Conservation (phyloP, 1,140 invertebrate genomes). For the Platyscapa corneri region DNA sequence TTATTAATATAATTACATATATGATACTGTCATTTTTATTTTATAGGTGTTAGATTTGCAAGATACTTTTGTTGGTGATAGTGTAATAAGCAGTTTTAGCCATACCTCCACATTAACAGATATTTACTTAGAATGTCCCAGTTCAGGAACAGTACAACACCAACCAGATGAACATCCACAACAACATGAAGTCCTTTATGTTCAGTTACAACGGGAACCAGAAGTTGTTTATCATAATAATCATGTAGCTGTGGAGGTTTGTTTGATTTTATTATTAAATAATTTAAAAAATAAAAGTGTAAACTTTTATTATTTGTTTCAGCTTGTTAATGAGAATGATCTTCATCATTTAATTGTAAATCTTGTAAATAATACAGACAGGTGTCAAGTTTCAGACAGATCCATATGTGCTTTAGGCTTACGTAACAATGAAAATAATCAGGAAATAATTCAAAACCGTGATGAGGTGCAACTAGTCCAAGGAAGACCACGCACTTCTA, state of each 20-base stretch:
- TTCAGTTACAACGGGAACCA: constrained; percentile 41
- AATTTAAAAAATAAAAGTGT: background rate
- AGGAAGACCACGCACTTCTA: constrained; percentile 60
- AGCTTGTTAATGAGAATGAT: constrained; percentile 41
- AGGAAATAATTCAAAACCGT: constrained; percentile 58
- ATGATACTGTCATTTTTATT: constrained; percentile 34
- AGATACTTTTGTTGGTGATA: constrained; percentile 79
- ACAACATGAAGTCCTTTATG: constrained; percentile 50
- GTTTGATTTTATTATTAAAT: background rate
- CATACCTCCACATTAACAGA: constrained; percentile 77
- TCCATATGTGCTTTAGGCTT: constrained; percentile 66
- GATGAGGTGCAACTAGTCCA: constrained; percentile 59
- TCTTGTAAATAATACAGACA: constrained; percentile 38
- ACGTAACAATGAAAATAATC: constrained; percentile 54
- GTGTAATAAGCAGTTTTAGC: constrained; percentile 81
- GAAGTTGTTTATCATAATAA: constrained; percentile 27
- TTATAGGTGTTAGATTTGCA: constrained; percentile 79
- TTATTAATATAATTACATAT: constrained; percentile 8
- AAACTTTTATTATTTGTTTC: constrained; percentile 1
- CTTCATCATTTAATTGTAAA: constrained; percentile 27
- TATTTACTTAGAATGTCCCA: constrained; percentile 77
- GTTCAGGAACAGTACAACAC: constrained; percentile 53
- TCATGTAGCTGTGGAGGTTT: constrained; percentile 32
- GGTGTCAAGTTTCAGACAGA: constrained; percentile 66
- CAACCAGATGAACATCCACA: constrained; percentile 50